A percentile compares a stretch with the other conserved stretches of the same genome.
Evolutionary conservation across 2,888 invertebrate genomes (phyloP).

Genomic region (Coenonympha arcania): DNA sequence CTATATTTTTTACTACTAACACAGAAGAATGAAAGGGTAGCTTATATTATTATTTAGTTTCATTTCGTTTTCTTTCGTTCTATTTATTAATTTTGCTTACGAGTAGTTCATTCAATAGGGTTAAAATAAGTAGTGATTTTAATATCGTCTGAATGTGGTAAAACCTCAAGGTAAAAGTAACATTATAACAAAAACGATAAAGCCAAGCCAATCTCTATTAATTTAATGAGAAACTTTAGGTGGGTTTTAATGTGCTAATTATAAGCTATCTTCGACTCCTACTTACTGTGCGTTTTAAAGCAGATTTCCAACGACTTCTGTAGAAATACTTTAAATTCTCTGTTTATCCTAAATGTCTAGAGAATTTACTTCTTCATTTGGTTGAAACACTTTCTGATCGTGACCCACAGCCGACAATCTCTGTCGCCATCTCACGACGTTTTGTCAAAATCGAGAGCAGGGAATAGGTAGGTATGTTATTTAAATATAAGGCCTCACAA

Average conservation of each 20-base stretch:
- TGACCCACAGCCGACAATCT: constrained; percentile 46
- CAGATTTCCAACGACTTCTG: too few species aligned
- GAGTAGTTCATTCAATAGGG: not conserved
- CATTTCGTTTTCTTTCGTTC: not conserved
- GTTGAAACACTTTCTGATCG: constrained; percentile 31
- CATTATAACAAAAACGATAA: too few species aligned
- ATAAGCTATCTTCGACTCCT: not conserved
- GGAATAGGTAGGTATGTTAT: constrained; percentile 41
- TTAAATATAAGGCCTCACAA: constrained; percentile 43
- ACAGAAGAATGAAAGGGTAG: not conserved
- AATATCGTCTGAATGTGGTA: too few species aligned
- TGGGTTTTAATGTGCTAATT: too few species aligned
- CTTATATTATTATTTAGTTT: not conserved
- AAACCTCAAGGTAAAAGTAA: too few species aligned
- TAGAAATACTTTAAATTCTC: not conserved
- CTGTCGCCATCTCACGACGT: constrained; percentile 58
- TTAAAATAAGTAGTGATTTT: not conserved
- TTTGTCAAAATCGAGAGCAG: constrained; percentile 50
- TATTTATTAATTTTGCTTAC: not conserved
- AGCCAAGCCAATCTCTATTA: too few species aligned
- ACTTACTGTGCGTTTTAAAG: too few species aligned
- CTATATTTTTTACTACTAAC: not conserved
- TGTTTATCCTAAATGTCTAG: not conserved
- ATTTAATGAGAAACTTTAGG: too few species aligned
- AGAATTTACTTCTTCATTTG: constrained; percentile 13